phyloP scores from a whole-genome alignment of 2,797 vertebrate genomes.

The Cichlasoma orientale region DNA sequence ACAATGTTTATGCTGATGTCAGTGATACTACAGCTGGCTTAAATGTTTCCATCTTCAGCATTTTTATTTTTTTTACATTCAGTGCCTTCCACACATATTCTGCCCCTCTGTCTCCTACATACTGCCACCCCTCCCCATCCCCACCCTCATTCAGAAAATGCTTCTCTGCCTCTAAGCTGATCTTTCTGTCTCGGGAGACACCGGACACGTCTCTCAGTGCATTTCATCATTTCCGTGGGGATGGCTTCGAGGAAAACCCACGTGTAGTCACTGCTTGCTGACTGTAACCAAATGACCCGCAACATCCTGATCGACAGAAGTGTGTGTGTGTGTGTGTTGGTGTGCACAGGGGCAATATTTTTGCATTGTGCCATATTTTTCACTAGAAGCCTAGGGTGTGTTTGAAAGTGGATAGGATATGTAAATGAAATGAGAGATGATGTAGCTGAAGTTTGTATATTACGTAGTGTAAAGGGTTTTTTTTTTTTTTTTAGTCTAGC shows the following conservation, averaged over 20 bases:
- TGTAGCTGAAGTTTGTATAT: not conserved
- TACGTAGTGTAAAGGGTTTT: not conserved
- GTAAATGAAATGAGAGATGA: not conserved
- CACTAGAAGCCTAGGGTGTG: not conserved
- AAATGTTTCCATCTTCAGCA: not conserved
- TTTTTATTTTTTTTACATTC: not conserved
- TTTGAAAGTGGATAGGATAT: not conserved
- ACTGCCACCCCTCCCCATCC: not conserved
- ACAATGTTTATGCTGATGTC: not conserved
- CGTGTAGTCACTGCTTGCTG: slow-evolving; percentile 6
- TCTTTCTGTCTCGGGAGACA: not conserved
- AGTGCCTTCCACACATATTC: not conserved
- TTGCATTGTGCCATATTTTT: not conserved
- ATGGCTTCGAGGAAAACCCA: not conserved
- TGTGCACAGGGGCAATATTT: not conserved
- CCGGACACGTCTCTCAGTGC: not conserved
- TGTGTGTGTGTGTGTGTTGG: not conserved
- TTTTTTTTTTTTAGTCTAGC: not conserved
- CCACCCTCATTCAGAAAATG: not conserved
- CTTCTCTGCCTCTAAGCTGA: not conserved
- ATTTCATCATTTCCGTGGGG: not conserved
- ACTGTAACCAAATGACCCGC: slow-evolving; percentile 27
- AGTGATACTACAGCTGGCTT: not conserved
- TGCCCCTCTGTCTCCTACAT: not conserved
- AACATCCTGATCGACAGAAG: not conserved